Evolutionary conservation across 2,888 invertebrate genomes (phyloP).

Genomic region (Cantharis rufa): DNA sequence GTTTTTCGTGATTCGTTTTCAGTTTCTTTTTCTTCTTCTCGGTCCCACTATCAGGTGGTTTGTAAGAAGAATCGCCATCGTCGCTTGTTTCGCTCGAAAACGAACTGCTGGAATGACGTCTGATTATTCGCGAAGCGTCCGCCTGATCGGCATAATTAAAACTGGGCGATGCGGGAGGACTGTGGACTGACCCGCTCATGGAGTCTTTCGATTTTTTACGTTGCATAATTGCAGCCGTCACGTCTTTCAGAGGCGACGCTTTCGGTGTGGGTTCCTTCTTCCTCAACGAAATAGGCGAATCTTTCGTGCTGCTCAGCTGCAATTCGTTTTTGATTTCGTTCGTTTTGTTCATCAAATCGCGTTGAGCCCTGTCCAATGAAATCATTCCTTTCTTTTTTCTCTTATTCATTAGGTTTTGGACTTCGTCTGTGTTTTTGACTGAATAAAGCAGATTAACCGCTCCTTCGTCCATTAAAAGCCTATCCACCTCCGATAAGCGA

Average conservation of each 20-base stretch:
- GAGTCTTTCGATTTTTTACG: slow-evolving; percentile 55
- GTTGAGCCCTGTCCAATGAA: slow-evolving; percentile 46
- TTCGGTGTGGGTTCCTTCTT: slow-evolving; percentile 49
- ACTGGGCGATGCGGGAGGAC: slow-evolving; percentile 62
- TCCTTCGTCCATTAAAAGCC: slow-evolving; percentile 80
- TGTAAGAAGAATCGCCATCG: not conserved
- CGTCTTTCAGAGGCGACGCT: slow-evolving; percentile 17
- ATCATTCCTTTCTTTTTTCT: slow-evolving; percentile 44
- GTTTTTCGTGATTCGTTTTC: not conserved
- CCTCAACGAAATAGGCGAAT: slow-evolving; percentile 56
- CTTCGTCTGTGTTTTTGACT: slow-evolving; percentile 63
- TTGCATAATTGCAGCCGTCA: slow-evolving; percentile 33
- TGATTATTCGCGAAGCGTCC: slow-evolving; percentile 79
- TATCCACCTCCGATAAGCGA: slow-evolving; percentile 72
- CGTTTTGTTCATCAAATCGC: slow-evolving; percentile 50
- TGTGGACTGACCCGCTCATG: slow-evolving; percentile 48
- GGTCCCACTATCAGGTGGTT: not conserved
- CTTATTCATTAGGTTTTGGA: slow-evolving; percentile 25
- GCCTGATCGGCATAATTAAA: slow-evolving; percentile 64
- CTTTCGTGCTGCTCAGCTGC: slow-evolving; percentile 45
- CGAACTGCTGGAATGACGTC: slow-evolving; percentile 82
- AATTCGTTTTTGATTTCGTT: slow-evolving; percentile 51
- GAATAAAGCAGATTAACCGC: slow-evolving; percentile 85
- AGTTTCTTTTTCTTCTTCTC: slow-evolving; percentile 5
- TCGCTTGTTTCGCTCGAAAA: slow-evolving; percentile 61